A percentile compares a stretch with the other conserved stretches of the same genome.
Evolutionary conservation across 2,888 invertebrate genomes (phyloP).

Genomic region (Eilema sororculum): DNA sequence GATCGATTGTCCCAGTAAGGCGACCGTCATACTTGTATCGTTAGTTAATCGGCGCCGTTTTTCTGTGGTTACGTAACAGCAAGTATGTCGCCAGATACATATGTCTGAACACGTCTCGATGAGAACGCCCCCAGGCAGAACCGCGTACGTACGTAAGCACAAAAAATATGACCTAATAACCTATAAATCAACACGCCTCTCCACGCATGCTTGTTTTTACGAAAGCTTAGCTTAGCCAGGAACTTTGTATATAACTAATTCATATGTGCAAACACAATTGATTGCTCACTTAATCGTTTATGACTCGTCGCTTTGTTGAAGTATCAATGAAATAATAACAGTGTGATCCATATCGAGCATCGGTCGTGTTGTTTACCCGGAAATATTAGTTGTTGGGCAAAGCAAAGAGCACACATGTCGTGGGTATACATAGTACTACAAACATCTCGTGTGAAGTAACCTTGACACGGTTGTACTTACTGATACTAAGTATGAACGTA

Average conservation of each 20-base stretch:
- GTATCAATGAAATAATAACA: conserved; percentile 48
- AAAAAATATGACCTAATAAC: conserved; percentile 28
- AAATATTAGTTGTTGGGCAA: conserved; percentile 61
- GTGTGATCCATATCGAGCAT: conserved; percentile 58
- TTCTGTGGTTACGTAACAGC: conserved; percentile 62
- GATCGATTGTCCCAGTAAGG: conserved; percentile 42
- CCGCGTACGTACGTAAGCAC: conserved; percentile 19
- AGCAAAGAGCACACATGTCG: conserved; percentile 35
- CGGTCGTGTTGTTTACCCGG: conserved; percentile 66
- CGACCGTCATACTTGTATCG: conserved; percentile 40
- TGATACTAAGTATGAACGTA: conserved; percentile 62
- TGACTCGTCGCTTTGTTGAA: conserved; percentile 30
- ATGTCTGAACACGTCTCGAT: conserved; percentile 31
- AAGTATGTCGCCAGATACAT: conserved; percentile 47
- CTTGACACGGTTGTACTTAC: conserved; percentile 73
- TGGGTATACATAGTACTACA: conserved; percentile 13
- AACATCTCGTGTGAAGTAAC: conserved; percentile 50
- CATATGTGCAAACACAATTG: conserved; percentile 44
- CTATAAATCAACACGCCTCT: conserved; percentile 1
- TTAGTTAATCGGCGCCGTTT: conserved; percentile 63
- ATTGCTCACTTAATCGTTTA: conserved; percentile 29
- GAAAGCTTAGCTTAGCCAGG: conserved; percentile 24
- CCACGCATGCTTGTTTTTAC: conserved; percentile 32
- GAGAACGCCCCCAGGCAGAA: conserved; percentile 30
- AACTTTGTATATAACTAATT: conserved; percentile 45